Base-by-base conservation (phyloP, 1,140 invertebrate genomes). In the Sminthurinus signatus region DNA sequence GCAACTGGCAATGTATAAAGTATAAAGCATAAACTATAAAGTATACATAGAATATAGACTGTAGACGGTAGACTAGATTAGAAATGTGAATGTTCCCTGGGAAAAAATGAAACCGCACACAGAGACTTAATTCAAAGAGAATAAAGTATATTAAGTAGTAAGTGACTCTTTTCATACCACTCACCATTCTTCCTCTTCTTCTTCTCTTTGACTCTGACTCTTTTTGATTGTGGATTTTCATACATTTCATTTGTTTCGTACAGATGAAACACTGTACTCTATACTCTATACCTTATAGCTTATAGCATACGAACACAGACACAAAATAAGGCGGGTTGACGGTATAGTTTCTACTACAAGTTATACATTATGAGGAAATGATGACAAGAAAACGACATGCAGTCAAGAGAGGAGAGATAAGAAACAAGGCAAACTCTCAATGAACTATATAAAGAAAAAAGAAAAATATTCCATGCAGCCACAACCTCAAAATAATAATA, bases 41-140 rank as follows among this genome's bases (percentile, higher is more conserved):
- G 44, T 21, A 48, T n/a, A n/a, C n/a, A 48, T n/a, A 48, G 19
- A 21, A 10, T 48, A n/a, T 39, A 10, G 36, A 17, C 8, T 10
- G 17, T 46, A 4, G 19, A 46, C 5, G 44, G 21, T 4, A 52
- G 27, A 27, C 21, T 52, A 25, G 27, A 52, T 52, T 52, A 46
- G 23, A 52, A 27, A 27, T 27, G 50, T 27, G 25, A 52, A 52
- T 28, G 23, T 52, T 52, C 50, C 50, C 14, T 52, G 50, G 50
- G 50, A 52, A 52, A 52, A 52, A 52, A 52, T n/a, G 10, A 52
- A 52, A 52, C 50, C 50, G 50, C 50, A 52, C 10, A 25, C 4
- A 5, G 14, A 52, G 14, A 52, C 10, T 28, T 8, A 8, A 23
- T 19, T 10, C 46, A 14, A 19, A 5, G 21, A 12, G 10, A 12